These are phyloP conservation scores for Sylvilagus floridanus DNA, from an alignment of 2,797 vertebrate species.

Conservation along the genomic window DNA sequence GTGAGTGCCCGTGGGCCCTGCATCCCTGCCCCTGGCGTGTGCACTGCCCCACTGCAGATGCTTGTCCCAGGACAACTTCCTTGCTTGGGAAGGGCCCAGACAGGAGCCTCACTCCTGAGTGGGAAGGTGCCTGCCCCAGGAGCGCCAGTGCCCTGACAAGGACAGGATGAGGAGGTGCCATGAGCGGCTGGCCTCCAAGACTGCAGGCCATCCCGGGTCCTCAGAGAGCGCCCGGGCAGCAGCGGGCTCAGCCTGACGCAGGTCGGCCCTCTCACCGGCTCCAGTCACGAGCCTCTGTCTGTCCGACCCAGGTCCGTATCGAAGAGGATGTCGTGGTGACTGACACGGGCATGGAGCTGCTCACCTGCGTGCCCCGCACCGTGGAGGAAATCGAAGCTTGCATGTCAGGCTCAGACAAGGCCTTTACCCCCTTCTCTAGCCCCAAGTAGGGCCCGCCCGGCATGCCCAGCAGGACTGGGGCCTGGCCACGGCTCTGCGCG, in stretches of 20 bases:
- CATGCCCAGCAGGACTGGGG: background rate
- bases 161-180: background rate
- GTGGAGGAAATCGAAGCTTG: conserved; percentile 96
- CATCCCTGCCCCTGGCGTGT: background rate
- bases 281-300: accelerated
- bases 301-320: conserved; percentile 93
- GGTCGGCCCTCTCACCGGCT: background rate
- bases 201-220: accelerated
- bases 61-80: background rate
- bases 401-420: conserved; percentile 92
- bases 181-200: background rate
- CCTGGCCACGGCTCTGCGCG: background rate
- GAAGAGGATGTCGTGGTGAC: conserved; percentile 96
- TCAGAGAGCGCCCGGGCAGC: background rate
- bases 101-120: background rate
- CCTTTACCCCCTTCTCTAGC: conserved; percentile 85
- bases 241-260: background rate
- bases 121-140: background rate
- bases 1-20: conserved; percentile 87
- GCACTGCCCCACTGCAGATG: too few relatives aligned
- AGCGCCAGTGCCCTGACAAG: background rate
- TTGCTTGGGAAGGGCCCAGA: background rate
- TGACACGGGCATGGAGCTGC: conserved; percentile 91
- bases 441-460: conserved; percentile 80
- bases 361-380: conserved; percentile 96